Base-by-base conservation (phyloP, 2,888 invertebrate species). In the Patella caerulea region DNA sequence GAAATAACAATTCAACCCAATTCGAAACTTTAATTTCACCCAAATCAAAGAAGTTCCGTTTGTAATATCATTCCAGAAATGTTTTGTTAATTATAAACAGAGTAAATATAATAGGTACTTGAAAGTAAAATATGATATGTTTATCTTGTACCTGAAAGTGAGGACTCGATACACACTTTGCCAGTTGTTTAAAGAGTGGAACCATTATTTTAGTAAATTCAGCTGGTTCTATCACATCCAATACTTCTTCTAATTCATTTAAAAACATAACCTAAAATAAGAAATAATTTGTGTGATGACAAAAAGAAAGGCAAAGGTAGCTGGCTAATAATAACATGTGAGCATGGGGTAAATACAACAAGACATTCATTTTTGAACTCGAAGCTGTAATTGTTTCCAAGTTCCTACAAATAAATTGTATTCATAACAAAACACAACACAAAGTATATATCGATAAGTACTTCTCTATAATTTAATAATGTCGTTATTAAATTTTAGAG, bases 171-270 rank as follows among this genome's bases (percentile, higher is more conserved):
- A 99, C 99, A 93, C 99, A 99, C 94, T 96, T 97, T 89, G 99
- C 96, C 92, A 99, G 96, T 94, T 99, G 99, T 92, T 96, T 96
- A 94, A 99, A 99, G 86, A 99, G 94, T 83, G 98, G 97, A 92
- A 96, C 97, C 94, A 99, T 98, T 91, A 99, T 97, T 94, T 98
- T 98, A 91, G 96, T 96, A 94, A 99, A 99, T 93, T 99, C 98
- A 87, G 96, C 96, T 87, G 99, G 99, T 93, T 99, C 99, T 93
- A 99, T 99, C 86, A 99, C 99, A 93, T 99, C 99, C 92, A 99
- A 94, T 89, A 99, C 97, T 93, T 99, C 99, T 93, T 99, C 99
- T 88, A 99, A 95, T 93, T 99, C 99, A 82, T 98, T 98, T 91
- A 99, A 94, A 93, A 99, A 99, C 99, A 99, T 99, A 86, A 99